Evolutionary conservation across 2,888 invertebrate species (phyloP), one percentile per base, ranked within the genome.

Genomic region (Strigamia transsilvanica): DNA sequence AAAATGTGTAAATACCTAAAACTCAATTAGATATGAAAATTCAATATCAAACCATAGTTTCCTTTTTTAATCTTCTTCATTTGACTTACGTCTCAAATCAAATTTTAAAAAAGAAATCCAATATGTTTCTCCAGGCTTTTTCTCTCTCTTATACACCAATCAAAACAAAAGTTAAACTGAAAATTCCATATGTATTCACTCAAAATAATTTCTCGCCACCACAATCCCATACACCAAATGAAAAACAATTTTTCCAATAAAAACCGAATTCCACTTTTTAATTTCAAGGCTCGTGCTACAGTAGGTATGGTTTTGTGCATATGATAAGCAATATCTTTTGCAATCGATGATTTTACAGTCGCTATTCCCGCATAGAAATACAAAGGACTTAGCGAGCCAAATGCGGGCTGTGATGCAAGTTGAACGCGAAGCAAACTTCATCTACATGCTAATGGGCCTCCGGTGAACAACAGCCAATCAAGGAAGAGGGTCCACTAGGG

Each of bases 361-460:
- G 9, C 66, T 66, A 15, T 66, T 23, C 23, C 15, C 27, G 27
- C 6, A 32, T 66, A 66, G 66, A 27, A 66, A 66, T 66, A 27
- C 66, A 23, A 66, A 32, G 15, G 66, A 66, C 66, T 66, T 66
- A 66, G 27, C 66, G 66, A 51, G 15, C 27, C 66, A 66, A 66
- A 66, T 66, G 66, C 66, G 66, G 66, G 66, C 27, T 66, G 61
- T 23, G 27, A 10, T 66, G 66, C 66, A 23, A 66, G 66, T 66
- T 66, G 66, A 66, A 66, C 66, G 66, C 66, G 66, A 66, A 32
- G 66, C 66, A 66, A 66, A 66, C 66, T 66, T 66, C 66, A 66
- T 66, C 66, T 66, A 21, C 66, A 66, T 66, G 66, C 66, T 66
- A 66, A 66, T 66, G 66, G 66, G 66, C 27, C 66, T 66, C 66